Base-by-base conservation (phyloP, 2,888 invertebrate genomes). In the Drosophila fulvimacula region DNA sequence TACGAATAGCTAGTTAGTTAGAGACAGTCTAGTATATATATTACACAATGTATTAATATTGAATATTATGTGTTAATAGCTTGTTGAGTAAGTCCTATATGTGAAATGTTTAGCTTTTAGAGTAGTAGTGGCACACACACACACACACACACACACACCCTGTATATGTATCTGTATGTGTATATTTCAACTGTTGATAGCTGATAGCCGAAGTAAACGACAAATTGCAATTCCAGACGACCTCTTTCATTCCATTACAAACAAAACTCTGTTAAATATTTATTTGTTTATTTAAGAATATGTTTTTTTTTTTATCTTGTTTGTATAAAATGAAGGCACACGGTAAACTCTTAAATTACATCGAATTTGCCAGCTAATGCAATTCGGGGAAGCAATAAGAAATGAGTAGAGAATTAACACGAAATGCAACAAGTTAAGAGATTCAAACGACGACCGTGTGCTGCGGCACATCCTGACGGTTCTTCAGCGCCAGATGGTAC, bases 131-230 rank as follows among this genome's bases (percentile, higher is more conserved):
- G 48, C 48, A 48, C 30, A 24, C 44, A 42, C 21, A 48, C 48
- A 48, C 74, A 67, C 68, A n/a, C 48, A 48, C 30, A 24, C 44
- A 42, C 21, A 48, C 48, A 48, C 74, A 67, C 68, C 71, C 73
- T 78, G 69, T 83, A 86, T 51, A 36, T 81, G 76, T 76, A 79
- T 77, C 76, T 79, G 64, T 81, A 69, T 79, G 62, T 79, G 73
- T 83, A 76, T 77, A 76, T 84, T 74, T 75, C 69, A 85, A 84
- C 73, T 86, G 89, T 86, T 86, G 84, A 86, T 84, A 87, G 77
- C 75, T 82, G 77, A 48, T 48, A 74, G 59, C 66, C 73, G 73
- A 72, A 81, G 82, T 79, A 76, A 85, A 79, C 62, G 57, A 81
- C 64, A 59, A 77, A 72, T 62, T 73, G 71, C 66, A 82, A 73